These are phyloP conservation scores for Cheilosia scutellata DNA, from an alignment of 2,888 invertebrate species.

Conservation along the genomic window DNA sequence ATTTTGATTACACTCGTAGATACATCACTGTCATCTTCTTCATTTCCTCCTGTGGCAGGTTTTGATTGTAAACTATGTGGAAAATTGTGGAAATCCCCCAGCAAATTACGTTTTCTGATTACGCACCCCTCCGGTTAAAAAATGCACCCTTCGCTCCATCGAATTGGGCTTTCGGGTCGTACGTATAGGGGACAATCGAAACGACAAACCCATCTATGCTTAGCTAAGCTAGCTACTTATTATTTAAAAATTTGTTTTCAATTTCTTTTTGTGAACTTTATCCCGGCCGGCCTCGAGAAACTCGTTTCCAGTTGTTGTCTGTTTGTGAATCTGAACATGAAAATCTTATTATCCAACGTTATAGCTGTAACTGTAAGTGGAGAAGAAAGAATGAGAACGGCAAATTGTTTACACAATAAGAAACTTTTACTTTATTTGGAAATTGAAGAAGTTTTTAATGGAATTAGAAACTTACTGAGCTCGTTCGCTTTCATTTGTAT, in stretches of 20 bases:
- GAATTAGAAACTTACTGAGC: slow-evolving; percentile 59
- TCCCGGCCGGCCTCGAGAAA: slow-evolving; percentile 53
- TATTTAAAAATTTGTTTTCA: slow-evolving; percentile 73
- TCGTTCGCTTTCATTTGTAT: slow-evolving; percentile 42
- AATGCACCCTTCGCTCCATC: neutral
- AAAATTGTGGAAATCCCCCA: slow-evolving; percentile 34
- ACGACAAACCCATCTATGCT: slow-evolving; percentile 41
- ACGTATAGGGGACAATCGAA: slow-evolving; percentile 5
- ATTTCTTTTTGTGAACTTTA: slow-evolving; percentile 64
- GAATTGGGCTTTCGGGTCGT: neutral
- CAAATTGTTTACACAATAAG: slow-evolving; percentile 72
- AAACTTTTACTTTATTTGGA: slow-evolving; percentile 69
- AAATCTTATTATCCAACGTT: slow-evolving; percentile 69
- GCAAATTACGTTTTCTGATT: slow-evolving; percentile 45
- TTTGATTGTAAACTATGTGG: slow-evolving; percentile 33
- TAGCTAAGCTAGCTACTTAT: slow-evolving; percentile 69
- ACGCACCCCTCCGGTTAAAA: slow-evolving; percentile 18
- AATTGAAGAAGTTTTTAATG: slow-evolving; percentile 73
- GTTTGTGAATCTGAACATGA: slow-evolving; percentile 70
- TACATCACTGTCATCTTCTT: neutral
- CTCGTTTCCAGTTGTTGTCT: slow-evolving; percentile 56
- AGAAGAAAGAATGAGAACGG: slow-evolving; percentile 41
- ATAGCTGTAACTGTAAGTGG: slow-evolving; percentile 49
- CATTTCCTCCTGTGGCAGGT: slow-evolving; percentile 7
- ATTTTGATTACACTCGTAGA: slow-evolving; percentile 19